These are phyloP conservation scores for Sylvietta virens DNA, from an alignment of 2,113 vertebrate genomes.

Conservation along the genomic window DNA sequence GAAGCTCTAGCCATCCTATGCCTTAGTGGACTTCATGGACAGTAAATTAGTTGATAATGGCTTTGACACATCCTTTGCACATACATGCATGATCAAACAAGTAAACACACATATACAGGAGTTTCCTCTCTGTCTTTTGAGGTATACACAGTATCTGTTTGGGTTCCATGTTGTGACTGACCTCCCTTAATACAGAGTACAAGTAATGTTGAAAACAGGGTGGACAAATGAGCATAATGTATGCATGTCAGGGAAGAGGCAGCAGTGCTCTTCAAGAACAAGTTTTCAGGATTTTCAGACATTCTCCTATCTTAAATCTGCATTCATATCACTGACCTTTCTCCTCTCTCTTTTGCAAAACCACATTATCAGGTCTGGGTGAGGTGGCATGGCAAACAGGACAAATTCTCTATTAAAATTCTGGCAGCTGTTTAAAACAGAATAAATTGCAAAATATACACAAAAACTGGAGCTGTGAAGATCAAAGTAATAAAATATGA, in stretches of 20 bases:
- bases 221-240: background rate
- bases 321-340: background rate
- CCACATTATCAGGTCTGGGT: background rate
- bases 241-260: rapidly evolving
- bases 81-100: background rate
- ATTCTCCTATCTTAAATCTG: background rate
- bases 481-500: background rate
- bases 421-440: background rate
- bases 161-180: background rate
- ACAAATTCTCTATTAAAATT: background rate
- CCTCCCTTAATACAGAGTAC: background rate
- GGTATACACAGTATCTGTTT: background rate
- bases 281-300: background rate
- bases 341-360: background rate
- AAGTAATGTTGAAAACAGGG: rapidly evolving
- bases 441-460: background rate
- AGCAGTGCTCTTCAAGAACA: background rate
- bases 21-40: background rate
- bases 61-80: background rate
- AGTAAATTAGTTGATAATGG: background rate
- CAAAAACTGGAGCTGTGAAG: background rate
- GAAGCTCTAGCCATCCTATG: background rate
- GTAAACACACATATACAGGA: background rate
- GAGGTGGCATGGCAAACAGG: background rate
- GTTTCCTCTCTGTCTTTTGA: background rate